A percentile compares a stretch with the other conserved stretches of the same genome.
Evolutionary conservation across 2,113 vertebrate genomes (phyloP).

Genomic region (Dasypus novemcinctus): DNA sequence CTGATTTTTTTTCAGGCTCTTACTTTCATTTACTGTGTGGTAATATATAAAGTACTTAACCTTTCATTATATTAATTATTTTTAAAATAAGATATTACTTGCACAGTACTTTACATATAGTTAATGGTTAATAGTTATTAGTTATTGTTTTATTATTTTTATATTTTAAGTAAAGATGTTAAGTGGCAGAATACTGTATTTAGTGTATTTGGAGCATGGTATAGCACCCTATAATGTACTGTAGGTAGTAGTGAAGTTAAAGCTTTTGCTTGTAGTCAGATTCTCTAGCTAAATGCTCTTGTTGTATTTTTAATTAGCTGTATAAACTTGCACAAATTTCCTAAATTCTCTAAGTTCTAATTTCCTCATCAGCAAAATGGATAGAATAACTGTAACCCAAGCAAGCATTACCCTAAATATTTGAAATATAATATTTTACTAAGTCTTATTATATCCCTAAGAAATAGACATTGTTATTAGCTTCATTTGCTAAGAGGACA

Average conservation of each 20-base stretch:
- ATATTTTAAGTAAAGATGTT: conserved; percentile 20
- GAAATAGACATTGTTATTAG: background rate
- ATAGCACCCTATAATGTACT: background rate
- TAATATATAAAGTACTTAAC: background rate
- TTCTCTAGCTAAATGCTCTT: background rate
- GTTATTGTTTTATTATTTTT: background rate
- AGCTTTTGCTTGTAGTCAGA: background rate
- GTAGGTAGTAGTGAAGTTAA: background rate
- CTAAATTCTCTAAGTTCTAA: too few relatives aligned
- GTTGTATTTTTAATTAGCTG: background rate
- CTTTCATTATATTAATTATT: background rate
- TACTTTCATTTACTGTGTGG: background rate
- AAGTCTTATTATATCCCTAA: background rate
- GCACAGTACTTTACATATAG: background rate
- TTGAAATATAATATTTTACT: background rate
- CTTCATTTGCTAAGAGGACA: too few relatives aligned
- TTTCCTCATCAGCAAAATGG: too few relatives aligned
- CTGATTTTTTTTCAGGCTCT: background rate
- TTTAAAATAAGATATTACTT: background rate
- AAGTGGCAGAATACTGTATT: background rate
- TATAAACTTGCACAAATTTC: background rate
- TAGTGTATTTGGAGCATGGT: background rate
- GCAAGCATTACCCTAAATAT: background rate
- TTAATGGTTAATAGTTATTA: background rate
- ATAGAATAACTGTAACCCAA: too few relatives aligned